A percentile compares a stretch with the other conserved stretches of the same genome.
Evolutionary conservation across 2,888 invertebrate genomes (phyloP).

Genomic region (Aquatica leii): DNA sequence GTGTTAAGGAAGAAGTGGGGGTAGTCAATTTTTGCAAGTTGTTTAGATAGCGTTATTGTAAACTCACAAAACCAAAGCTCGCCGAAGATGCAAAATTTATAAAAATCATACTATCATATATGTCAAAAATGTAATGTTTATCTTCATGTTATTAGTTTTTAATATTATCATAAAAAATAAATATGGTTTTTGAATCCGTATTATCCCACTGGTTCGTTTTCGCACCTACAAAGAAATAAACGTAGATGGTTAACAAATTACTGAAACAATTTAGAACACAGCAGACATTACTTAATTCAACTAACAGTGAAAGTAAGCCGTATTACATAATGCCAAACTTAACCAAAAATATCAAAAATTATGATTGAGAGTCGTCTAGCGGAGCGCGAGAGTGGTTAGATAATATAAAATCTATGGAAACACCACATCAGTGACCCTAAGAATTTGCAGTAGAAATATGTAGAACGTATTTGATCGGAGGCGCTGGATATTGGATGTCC

Average conservation of each 20-base stretch:
- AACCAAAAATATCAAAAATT: constrained; percentile 15
- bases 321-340: constrained; percentile 19
- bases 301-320: too few relatives aligned
- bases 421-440: constrained; percentile 28
- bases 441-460: constrained; percentile 34
- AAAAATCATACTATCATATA: background rate
- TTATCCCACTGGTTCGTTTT: background rate
- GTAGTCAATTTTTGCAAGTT: too few relatives aligned
- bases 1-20: too few relatives aligned
- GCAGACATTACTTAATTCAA: too few relatives aligned
- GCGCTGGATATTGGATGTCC: background rate
- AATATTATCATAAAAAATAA: too few relatives aligned
- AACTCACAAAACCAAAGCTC: background rate
- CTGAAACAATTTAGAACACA: too few relatives aligned
- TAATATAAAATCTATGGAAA: constrained; percentile 11
- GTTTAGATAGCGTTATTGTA: too few relatives aligned
- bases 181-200: too few relatives aligned
- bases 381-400: too few relatives aligned
- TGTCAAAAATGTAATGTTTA: too few relatives aligned
- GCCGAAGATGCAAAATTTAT: background rate
- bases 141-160: too few relatives aligned
- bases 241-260: too few relatives aligned
- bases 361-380: constrained; percentile 14
- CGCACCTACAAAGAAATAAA: background rate
- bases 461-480: constrained; percentile 22